These are phyloP conservation scores for Stenodera caucasica DNA, from an alignment of 2,888 invertebrate species.

Conservation along the genomic window DNA sequence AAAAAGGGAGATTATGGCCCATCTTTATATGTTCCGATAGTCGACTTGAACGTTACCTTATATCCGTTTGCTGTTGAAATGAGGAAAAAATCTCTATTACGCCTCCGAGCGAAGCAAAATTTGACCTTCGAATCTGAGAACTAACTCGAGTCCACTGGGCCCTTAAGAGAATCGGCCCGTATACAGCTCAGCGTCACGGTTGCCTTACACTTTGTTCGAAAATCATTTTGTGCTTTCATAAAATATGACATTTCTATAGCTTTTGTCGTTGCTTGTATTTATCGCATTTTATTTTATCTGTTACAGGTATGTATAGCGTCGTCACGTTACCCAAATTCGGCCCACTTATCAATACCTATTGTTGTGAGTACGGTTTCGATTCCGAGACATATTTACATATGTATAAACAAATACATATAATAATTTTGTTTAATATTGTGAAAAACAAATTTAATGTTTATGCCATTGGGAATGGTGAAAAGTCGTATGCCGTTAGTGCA, in stretches of 20 bases:
- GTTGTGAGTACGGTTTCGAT: too few species aligned
- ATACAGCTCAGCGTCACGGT: neutral
- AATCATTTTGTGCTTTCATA: neutral
- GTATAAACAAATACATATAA: too few species aligned
- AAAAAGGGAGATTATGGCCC: constrained; percentile 27
- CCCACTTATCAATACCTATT: too few species aligned
- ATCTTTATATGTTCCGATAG: constrained; percentile 19
- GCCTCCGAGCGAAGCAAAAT: neutral
- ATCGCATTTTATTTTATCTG: constrained; percentile 5
- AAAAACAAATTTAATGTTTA: too few species aligned
- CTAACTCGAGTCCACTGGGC: too few species aligned
- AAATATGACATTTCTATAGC: neutral
- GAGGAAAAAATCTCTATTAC: constrained; percentile 1
- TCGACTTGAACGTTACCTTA: constrained; percentile 8
- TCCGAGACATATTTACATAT: too few species aligned
- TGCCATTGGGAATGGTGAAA: neutral
- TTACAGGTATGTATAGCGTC: constrained; percentile 14
- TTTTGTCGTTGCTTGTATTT: neutral
- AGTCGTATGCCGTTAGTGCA: neutral
- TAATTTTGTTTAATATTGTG: too few species aligned
- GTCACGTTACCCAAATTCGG: too few species aligned
- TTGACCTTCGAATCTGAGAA: too few species aligned
- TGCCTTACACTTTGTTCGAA: neutral
- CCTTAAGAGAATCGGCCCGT: constrained; percentile 1
- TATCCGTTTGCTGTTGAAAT: neutral